These are phyloP conservation scores for Phyllostomus discolor DNA, from an alignment of 2,113 vertebrate species.

Conservation along the genomic window DNA sequence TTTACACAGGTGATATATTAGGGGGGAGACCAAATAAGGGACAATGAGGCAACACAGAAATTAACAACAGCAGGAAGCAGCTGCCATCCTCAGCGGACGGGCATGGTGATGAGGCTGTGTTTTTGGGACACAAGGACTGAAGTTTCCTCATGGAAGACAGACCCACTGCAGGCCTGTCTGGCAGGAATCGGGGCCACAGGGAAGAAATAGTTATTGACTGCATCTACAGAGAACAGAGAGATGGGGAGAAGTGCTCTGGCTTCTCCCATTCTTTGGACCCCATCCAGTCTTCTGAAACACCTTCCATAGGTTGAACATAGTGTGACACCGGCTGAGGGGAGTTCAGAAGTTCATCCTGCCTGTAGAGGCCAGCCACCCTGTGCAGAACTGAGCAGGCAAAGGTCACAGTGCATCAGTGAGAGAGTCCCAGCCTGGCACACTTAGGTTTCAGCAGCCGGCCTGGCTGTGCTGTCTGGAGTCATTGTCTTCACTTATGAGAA, in stretches of 20 bases:
- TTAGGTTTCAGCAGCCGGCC: neutral
- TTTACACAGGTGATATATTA: neutral
- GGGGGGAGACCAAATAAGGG: neutral
- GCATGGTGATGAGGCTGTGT: neutral
- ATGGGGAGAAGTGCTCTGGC: neutral
- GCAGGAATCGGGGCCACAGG: neutral
- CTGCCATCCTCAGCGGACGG: neutral
- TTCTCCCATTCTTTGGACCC: neutral
- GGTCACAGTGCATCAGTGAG: neutral
- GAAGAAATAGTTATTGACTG: neutral
- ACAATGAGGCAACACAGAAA: neutral
- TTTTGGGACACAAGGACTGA: neutral
- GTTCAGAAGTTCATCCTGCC: too few relatives aligned
- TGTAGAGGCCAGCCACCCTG: neutral
- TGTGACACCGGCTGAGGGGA: neutral
- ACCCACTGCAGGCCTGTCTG: neutral
- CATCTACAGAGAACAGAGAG: neutral
- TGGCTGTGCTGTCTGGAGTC: neutral
- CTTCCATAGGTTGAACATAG: neutral
- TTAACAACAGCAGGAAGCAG: neutral
- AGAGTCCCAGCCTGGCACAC: fast-evolving
- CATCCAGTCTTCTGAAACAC: neutral
- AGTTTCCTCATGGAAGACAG: neutral
- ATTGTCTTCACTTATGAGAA: conserved; percentile 18
- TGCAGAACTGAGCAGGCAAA: neutral